Evolutionary conservation across 2,797 vertebrate species (phyloP), one percentile per base, ranked within the genome.

Genomic region (Ctenopoma multispine): DNA sequence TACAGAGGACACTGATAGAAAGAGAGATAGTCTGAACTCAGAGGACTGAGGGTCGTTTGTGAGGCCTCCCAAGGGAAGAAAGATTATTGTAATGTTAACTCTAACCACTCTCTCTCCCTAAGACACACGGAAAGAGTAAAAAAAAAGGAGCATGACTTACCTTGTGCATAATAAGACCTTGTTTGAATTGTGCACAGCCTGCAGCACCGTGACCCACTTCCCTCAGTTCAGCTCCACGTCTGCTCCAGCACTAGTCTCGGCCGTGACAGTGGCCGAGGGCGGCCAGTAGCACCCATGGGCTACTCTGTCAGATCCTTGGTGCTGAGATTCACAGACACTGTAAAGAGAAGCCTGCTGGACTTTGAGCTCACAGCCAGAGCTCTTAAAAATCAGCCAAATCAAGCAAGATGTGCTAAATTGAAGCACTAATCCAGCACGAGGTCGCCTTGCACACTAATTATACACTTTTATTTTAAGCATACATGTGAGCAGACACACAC

Each of bases 141-240:
- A 17, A 21, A 23, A 70, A 58, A 79, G 64, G 43, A 81, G 80
- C 88, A 76, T 82, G 84, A 80, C 84, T 89, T 84, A 90, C 90
- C 89, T 91, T 83, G 81, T 72, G 84, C 83, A 86, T 79, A 87
- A 85, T 72, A 77, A 82, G 81, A 67, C 73, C 80, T 83, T 84
- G 85, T 87, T 84, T 82, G 79, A 63, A 75, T 82, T 64, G 81
- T 20, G 59, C 79, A 66, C 80, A 69, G 80, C 90, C 91, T 63
- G 83, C 75, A 89, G 92, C 87, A 0, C 20, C 79, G 10, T 92
- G 92, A 93, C 92, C 92, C 91, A 93, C 85, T 91, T 93, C 89
- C 75, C 87, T 88, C 85, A 90, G 89, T 86, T 91, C 85, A 71
- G 86, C 83, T 87, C 72, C 90, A 63, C 83, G 76, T 92, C 92